Percentiles rank a stretch among this genome's conserved stretches.
phyloP scores from a whole-genome alignment of 1,140 invertebrate genomes.

The Magallana angulata region DNA sequence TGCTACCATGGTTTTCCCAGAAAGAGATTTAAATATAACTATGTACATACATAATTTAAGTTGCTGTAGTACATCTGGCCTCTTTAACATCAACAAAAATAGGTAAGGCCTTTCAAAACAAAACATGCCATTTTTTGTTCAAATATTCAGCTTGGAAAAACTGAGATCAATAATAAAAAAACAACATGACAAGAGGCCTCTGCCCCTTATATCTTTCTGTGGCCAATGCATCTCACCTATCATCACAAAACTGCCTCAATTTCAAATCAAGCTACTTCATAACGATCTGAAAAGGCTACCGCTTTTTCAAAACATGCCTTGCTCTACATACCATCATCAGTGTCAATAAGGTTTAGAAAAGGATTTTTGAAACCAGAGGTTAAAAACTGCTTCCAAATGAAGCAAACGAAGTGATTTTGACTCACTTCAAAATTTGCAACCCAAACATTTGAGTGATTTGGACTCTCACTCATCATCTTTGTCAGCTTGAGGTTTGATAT shows the following conservation, averaged over 20 bases:
- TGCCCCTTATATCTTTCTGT: not conserved
- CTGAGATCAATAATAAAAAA: constrained; percentile 14
- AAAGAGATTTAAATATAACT: not conserved
- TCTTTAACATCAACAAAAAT: not conserved
- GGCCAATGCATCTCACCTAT: not conserved
- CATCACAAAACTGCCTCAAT: not conserved
- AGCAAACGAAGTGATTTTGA: constrained; percentile 35
- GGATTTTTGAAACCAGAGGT: constrained; percentile 17
- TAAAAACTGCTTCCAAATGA: constrained; percentile 24
- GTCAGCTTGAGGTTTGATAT: constrained; percentile 78
- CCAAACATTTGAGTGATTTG: constrained; percentile 47
- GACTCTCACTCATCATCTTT: constrained; percentile 77
- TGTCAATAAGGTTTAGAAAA: constrained; percentile 16
- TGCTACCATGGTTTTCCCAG: not conserved
- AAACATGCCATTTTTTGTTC: constrained; percentile 7
- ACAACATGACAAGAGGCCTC: not conserved
- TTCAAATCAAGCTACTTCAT: not conserved
- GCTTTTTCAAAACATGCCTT: not conserved
- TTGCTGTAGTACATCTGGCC: constrained; percentile 13
- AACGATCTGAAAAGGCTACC: constrained; percentile 1
- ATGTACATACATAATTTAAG: constrained; percentile 11
- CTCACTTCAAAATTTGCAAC: constrained; percentile 12
- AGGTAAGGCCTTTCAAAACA: constrained; percentile 7
- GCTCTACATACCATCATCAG: not conserved
- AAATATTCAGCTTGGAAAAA: constrained; percentile 28